Conservation (phyloP, 2,113 vertebrate genomes). For the Lucifuga dentata region DNA sequence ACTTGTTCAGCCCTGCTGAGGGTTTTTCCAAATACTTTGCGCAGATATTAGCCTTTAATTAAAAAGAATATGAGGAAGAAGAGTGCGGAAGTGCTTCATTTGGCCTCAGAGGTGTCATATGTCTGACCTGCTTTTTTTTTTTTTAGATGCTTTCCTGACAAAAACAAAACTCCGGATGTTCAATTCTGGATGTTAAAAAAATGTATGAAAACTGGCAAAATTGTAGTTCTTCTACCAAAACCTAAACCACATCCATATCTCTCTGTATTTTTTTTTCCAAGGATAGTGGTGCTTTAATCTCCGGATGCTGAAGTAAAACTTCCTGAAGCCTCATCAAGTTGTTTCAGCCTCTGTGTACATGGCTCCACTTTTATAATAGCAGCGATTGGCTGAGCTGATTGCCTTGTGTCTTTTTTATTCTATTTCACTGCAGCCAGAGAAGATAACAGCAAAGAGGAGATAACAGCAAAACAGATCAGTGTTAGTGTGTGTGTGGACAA, state of each 20-base stretch:
- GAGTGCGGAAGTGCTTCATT: too few species aligned
- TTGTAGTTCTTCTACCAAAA: background rate
- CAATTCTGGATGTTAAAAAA: too few species aligned
- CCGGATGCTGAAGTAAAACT: constrained; percentile 1
- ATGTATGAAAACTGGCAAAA: too few species aligned
- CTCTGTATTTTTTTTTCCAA: background rate
- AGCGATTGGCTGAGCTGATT: constrained; percentile 67
- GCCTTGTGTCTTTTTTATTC: constrained; percentile 55
- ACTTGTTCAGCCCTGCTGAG: too few species aligned
- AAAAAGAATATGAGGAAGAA: too few species aligned
- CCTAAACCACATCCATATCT: background rate
- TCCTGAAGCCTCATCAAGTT: background rate
- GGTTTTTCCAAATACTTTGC: too few species aligned
- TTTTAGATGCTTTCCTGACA: too few species aligned
- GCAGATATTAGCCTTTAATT: too few species aligned
- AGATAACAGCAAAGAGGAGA: constrained; percentile 46
- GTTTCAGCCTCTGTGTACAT: background rate
- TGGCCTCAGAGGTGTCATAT: too few species aligned
- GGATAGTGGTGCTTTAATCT: constrained; percentile 14
- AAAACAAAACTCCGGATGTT: too few species aligned
- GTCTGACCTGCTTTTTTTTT: too few species aligned
- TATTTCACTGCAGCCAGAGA: constrained; percentile 40
- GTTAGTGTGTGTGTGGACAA: background rate
- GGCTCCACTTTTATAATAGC: constrained; percentile 39
- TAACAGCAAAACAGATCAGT: constrained; percentile 60